Percentiles rank a stretch among this genome's conserved stretches.
phyloP scores from a whole-genome alignment of 2,797 vertebrate species.

The Acestrorhynchus altus region DNA sequence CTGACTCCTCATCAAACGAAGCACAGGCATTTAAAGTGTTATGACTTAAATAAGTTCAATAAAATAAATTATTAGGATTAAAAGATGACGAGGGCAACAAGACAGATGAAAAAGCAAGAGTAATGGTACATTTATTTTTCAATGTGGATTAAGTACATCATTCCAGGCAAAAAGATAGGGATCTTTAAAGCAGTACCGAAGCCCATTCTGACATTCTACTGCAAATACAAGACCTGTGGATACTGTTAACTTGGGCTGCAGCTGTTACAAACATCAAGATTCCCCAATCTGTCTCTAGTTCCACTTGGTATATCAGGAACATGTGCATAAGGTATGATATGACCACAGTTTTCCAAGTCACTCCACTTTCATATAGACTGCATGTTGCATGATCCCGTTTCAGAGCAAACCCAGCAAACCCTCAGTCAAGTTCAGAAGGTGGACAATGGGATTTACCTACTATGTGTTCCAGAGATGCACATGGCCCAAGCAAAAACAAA shows the following conservation, averaged over 20 bases:
- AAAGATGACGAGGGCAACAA: background rate
- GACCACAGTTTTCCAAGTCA: background rate
- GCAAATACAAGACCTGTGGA: background rate
- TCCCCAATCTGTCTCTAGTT: background rate
- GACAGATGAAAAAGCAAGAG: background rate
- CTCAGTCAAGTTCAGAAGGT: background rate
- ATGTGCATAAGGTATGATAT: background rate
- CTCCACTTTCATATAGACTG: background rate
- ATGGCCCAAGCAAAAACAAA: background rate
- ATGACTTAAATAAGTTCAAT: background rate
- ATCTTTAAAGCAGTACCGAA: background rate
- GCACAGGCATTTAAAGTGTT: background rate
- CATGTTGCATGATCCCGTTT: background rate
- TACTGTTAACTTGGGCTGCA: background rate
- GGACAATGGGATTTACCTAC: background rate
- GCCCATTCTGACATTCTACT: background rate
- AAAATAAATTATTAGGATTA: background rate
- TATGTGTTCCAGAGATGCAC: background rate
- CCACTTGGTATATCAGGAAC: background rate
- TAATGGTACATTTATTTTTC: background rate
- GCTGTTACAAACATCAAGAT: background rate
- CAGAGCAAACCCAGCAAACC: background rate
- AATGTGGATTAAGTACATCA: background rate
- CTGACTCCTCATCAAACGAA: background rate
- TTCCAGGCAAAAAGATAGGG: conserved; percentile 7